Evolutionary conservation across 2,113 vertebrate species (phyloP).

Genomic region (Actinemys pallida): DNA sequence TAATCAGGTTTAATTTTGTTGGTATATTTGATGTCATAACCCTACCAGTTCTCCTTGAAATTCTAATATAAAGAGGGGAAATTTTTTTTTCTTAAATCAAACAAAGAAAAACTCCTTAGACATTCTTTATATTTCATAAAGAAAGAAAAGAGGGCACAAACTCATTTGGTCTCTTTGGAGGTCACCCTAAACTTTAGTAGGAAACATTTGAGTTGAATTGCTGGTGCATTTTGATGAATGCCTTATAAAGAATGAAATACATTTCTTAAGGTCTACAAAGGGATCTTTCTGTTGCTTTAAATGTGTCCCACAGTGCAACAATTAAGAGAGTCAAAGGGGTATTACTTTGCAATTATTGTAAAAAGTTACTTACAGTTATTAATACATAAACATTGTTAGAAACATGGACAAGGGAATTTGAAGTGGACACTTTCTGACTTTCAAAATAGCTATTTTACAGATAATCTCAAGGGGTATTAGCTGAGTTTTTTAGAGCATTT

Average conservation of each 20-base stretch:
- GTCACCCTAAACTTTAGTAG: not conserved
- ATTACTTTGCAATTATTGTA: not conserved
- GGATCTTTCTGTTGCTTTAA: not conserved
- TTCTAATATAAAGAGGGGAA: not conserved
- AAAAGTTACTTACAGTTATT: not conserved
- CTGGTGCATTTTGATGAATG: not conserved
- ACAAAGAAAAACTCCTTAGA: not conserved
- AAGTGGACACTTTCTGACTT: not conserved
- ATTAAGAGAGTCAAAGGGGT: not conserved
- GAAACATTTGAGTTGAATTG: not conserved
- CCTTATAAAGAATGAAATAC: not conserved
- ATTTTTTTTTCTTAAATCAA: not conserved
- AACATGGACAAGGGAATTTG: not conserved
- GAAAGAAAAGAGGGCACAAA: not conserved
- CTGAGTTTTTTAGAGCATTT: not conserved
- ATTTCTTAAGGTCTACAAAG: not conserved
- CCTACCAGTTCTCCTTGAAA: not conserved
- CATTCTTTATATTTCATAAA: not conserved
- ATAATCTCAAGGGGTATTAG: not conserved
- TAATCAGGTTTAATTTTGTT: not conserved
- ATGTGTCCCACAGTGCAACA: not conserved
- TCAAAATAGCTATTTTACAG: not conserved
- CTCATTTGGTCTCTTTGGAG: slow-evolving; percentile 28
- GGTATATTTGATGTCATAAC: not conserved
- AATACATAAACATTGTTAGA: not conserved